Percentiles rank a stretch among this genome's conserved stretches.
Conservation (phyloP, 2,888 invertebrate species). For the Troides oblongomaculatus region DNA sequence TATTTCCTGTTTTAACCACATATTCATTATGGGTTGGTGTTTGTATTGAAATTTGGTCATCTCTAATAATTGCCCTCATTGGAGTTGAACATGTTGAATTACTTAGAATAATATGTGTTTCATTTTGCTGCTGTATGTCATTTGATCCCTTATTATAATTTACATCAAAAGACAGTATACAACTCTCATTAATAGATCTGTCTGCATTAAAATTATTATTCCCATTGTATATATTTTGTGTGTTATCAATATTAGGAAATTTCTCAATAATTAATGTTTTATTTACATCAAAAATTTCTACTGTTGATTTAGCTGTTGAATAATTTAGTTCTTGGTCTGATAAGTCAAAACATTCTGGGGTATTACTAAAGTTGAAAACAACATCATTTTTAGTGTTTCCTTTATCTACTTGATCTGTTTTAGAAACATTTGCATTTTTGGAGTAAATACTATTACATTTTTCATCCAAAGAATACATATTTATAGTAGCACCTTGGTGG, state of each 20-base stretch:
- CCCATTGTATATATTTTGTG: constrained; percentile 21
- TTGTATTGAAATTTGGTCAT: constrained; percentile 34
- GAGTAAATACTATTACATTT: constrained; percentile 9
- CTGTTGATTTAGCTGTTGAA: constrained; percentile 68
- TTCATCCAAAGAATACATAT: constrained; percentile 15
- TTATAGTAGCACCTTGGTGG: constrained; percentile 34
- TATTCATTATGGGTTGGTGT: constrained; percentile 69
- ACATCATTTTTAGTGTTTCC: constrained; percentile 29
- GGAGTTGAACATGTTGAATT: constrained; percentile 18
- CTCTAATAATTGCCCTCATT: constrained; percentile 18
- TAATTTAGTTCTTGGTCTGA: constrained; percentile 84
- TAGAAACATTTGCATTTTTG: constrained; percentile 13
- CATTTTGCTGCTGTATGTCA: constrained; percentile 14
- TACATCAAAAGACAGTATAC: constrained; percentile 43
- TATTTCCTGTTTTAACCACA: constrained; percentile 75
- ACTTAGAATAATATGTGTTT: constrained; percentile 11
- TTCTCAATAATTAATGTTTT: constrained; percentile 49
- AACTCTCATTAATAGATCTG: constrained; percentile 39
- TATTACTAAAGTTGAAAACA: constrained; percentile 43
- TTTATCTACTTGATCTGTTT: constrained; percentile 27
- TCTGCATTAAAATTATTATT: constrained; percentile 29
- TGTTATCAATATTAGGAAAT: constrained; percentile 34
- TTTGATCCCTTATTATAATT: constrained; percentile 31
- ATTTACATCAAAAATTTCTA: constrained; percentile 48
- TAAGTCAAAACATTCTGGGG: constrained; percentile 57